Base-by-base conservation (phyloP, 2,113 vertebrate genomes). In the Hemichromis elongatus region DNA sequence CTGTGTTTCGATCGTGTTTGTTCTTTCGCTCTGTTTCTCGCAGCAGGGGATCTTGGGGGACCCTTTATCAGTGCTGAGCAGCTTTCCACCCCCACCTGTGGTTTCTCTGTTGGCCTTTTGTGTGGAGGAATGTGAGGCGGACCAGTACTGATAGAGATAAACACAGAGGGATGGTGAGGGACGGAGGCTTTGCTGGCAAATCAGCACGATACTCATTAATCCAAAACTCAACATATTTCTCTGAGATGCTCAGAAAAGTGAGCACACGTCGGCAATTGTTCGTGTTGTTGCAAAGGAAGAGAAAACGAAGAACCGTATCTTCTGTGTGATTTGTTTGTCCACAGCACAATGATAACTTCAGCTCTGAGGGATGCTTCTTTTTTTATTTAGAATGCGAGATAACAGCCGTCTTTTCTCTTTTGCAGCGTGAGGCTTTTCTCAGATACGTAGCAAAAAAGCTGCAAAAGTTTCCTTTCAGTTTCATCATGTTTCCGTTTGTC, bases 51-150 rank as follows among this genome's bases (percentile, higher is more conserved):
- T 90, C 89, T 93, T 87, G 81, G 86, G 89, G 92, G 91, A 94
- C 84, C 89, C 90, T 93, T 95, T 95, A 94, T 95, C 95, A 92
- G 93, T 35, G 26, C 81, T 59, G 80, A 90, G 85, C 95, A 95
- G 95, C 91, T 91, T 93, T 93, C 81, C 42, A 18, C 57, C 59
- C 77, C 90, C 89, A 92, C 91, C 92, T 93, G 90, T 92, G 80
- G 92, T 90, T 92, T 88, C 86, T 90, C 88, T 79, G 84, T 87
- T 91, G 26, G 79, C 68, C 92, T 90, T 91, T 93, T 94, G 93
- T 95, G 87, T 84, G 84, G 81, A 91, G 93, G 93, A 94, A 93
- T 95, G 88, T 83, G 86, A 86, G 85, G 86, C 84, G 5, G 92
- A 80, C 90, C 89, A 86, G 80, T 63, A 47, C 79, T 42, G 90